phyloP scores from a whole-genome alignment of 2,113 vertebrate genomes.

The Ciconia stormi region DNA sequence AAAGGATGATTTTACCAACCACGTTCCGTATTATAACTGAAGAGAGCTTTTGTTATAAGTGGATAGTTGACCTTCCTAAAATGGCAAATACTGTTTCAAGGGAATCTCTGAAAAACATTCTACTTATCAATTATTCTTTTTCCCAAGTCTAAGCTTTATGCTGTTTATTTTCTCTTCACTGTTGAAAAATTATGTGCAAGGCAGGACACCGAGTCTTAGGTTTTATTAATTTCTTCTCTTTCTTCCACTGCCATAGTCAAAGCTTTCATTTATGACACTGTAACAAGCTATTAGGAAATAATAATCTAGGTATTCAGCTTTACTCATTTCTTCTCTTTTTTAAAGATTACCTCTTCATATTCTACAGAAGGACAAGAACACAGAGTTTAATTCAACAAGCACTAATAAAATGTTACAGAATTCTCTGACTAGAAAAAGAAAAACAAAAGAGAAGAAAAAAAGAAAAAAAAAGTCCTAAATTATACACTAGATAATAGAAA shows the following conservation, averaged over 20 bases:
- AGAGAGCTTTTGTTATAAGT: neutral
- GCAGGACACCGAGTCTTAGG: neutral
- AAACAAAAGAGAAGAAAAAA: neutral
- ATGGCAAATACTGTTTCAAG: neutral
- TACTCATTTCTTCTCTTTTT: neutral
- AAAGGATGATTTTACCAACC: neutral
- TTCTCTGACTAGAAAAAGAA: neutral
- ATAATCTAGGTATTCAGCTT: neutral
- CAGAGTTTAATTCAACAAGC: neutral
- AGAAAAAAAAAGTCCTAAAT: rapidly evolving
- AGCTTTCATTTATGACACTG: neutral
- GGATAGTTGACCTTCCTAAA: neutral
- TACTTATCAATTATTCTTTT: neutral
- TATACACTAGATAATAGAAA: neutral
- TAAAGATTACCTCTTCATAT: neutral
- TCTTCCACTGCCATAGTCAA: neutral
- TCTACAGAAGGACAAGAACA: neutral
- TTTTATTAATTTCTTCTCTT: neutral
- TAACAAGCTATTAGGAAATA: neutral
- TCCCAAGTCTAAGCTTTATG: neutral
- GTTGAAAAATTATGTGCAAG: neutral
- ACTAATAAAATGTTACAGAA: neutral
- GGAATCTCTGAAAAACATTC: neutral
- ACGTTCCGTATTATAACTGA: neutral
- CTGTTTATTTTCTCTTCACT: neutral